These are phyloP conservation scores for Eidolon helvum DNA, from an alignment of 2,113 vertebrate species.

Conservation along the genomic window DNA sequence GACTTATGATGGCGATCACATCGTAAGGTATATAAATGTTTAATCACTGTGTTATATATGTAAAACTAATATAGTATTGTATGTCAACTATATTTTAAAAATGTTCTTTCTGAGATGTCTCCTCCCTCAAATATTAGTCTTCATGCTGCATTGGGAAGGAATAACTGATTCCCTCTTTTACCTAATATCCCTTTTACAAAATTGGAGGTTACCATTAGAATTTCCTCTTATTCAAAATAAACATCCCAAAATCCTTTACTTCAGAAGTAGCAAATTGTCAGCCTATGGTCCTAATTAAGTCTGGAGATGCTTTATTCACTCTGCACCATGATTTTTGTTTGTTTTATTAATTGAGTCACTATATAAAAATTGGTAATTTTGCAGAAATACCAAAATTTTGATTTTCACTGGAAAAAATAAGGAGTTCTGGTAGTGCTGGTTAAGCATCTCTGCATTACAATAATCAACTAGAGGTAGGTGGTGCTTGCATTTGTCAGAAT, in stretches of 20 bases:
- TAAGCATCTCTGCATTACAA: not conserved
- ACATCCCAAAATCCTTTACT: not conserved
- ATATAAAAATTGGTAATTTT: not conserved
- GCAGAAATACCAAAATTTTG: not conserved
- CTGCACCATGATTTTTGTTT: not conserved
- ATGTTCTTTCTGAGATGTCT: not conserved
- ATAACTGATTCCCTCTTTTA: not conserved
- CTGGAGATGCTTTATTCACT: not conserved
- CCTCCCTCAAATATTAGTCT: not conserved
- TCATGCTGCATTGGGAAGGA: not conserved
- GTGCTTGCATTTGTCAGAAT: not conserved
- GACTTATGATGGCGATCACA: no score
- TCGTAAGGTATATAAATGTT: no score
- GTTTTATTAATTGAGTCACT: not conserved
- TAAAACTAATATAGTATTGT: no score
- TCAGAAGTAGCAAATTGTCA: not conserved
- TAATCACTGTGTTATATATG: no score
- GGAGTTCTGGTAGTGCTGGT: not conserved
- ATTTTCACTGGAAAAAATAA: not conserved
- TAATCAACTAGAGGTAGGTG: not conserved
- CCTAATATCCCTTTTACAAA: not conserved
- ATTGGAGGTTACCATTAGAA: not conserved
- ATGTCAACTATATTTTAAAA: not conserved
- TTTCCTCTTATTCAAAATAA: not conserved
- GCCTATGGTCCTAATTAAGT: not conserved